phyloP scores from a whole-genome alignment of 2,888 invertebrate genomes.

The Cheiracanthium punctorium region DNA sequence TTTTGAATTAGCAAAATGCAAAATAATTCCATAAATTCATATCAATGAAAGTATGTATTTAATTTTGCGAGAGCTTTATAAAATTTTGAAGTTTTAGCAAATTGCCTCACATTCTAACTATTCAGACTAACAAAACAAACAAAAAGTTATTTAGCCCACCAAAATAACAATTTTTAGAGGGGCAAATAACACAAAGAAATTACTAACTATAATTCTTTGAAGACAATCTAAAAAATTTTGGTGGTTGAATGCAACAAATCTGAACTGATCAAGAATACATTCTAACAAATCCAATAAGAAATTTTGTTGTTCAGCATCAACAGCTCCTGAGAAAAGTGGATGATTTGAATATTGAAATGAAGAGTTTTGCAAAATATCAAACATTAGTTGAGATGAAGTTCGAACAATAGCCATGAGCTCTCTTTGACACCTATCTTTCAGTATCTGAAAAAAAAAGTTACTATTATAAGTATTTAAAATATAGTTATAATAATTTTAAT shows the following conservation, averaged over 20 bases:
- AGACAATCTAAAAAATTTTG: constrained; percentile 80
- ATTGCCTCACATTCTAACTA: no score
- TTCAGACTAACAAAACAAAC: no score
- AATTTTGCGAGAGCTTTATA: no score
- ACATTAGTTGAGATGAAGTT: constrained; percentile 80
- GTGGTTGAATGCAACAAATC: constrained; percentile 87
- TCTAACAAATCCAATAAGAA: constrained; percentile 81
- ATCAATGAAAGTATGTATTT: no score
- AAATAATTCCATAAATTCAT: no score
- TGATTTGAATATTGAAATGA: constrained; percentile 12
- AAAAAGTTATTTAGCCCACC: no score
- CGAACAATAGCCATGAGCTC: constrained; percentile 88
- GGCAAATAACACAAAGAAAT: no score
- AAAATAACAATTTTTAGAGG: no score
- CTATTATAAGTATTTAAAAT: no score
- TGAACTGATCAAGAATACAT: constrained; percentile 88
- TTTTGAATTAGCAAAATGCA: no score
- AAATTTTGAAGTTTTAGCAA: no score
- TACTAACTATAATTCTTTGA: constrained; percentile 73
- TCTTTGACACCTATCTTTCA: constrained; percentile 88
- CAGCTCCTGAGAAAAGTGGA: not conserved
- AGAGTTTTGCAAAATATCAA: constrained; percentile 42
- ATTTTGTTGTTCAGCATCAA: constrained; percentile 73
- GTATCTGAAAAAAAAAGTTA: constrained; percentile 79
- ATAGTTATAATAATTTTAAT: no score